phyloP scores from a whole-genome alignment of 2,888 invertebrate genomes.

The Andrena dorsata region DNA sequence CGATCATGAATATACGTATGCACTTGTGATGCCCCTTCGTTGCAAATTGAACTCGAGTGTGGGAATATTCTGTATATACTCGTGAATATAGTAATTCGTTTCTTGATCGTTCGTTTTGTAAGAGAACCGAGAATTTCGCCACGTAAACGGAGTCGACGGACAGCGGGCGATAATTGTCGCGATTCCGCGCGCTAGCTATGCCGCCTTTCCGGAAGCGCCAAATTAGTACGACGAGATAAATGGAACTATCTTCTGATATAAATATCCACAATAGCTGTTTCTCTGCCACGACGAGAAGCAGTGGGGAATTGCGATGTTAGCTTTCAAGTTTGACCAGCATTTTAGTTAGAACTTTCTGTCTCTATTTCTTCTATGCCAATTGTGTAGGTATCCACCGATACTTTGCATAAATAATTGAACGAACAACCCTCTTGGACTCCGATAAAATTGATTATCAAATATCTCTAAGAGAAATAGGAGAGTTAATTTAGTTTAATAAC shows the following conservation, averaged over 20 bases:
- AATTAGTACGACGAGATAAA: constrained; percentile 75
- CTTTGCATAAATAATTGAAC: not conserved
- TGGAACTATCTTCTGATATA: constrained; percentile 73
- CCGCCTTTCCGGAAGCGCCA: constrained; percentile 74
- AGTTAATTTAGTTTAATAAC: not conserved
- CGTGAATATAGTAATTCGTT: constrained; percentile 4
- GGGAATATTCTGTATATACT: not conserved
- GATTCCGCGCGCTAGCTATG: constrained; percentile 59
- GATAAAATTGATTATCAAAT: too few relatives aligned
- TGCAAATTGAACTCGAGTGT: not conserved
- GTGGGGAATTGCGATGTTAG: constrained; percentile 39
- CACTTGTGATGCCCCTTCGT: too few relatives aligned
- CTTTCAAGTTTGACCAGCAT: constrained; percentile 8
- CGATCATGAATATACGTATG: not conserved
- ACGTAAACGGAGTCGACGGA: constrained; percentile 50
- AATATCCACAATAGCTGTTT: constrained; percentile 67
- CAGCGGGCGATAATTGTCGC: constrained; percentile 63
- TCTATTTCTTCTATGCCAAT: not conserved
- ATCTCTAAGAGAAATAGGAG: not conserved
- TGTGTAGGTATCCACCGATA: not conserved
- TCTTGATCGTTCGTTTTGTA: constrained; percentile 18
- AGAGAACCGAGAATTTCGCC: constrained; percentile 50
- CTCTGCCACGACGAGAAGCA: constrained; percentile 33
- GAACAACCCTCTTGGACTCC: not conserved
- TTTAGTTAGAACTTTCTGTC: not conserved